Evolutionary conservation across 2,797 vertebrate genomes (phyloP).

Genomic region (Eleutherodactylus coqui): DNA sequence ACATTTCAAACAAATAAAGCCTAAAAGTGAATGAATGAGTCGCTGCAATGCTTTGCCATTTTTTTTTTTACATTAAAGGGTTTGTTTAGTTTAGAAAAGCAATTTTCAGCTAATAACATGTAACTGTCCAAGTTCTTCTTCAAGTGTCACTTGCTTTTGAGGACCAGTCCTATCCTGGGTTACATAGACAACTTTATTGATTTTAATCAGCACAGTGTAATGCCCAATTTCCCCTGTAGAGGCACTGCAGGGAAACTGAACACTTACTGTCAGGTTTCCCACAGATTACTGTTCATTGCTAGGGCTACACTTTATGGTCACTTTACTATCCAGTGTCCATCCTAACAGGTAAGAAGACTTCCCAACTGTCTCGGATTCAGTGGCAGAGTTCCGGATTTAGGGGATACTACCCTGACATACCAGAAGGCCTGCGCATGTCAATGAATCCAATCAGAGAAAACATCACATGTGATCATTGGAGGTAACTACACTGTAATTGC

Average conservation of each 20-base stretch:
- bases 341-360: not conserved
- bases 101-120: not conserved
- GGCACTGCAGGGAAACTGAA: too few relatives aligned
- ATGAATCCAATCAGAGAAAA: too few relatives aligned
- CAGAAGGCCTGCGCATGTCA: too few relatives aligned
- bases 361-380: too few relatives aligned
- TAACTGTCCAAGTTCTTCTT: too few relatives aligned
- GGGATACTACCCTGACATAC: too few relatives aligned
- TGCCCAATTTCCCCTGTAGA: not conserved
- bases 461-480: too few relatives aligned
- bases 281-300: not conserved
- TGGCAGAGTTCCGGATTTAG: too few relatives aligned
- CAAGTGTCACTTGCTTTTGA: not conserved
- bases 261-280: too few relatives aligned
- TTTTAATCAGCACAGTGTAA: not conserved
- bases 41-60: not conserved
- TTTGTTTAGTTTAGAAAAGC: not conserved
- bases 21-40: not conserved
- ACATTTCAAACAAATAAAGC: not conserved
- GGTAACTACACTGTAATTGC: too few relatives aligned
- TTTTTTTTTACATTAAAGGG: not conserved
- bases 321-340: not conserved
- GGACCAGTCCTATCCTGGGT: not conserved
- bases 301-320: not conserved
- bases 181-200: not conserved